A percentile compares a stretch with the other conserved stretches of the same genome.
Evolutionary conservation across 2,888 invertebrate species (phyloP).

Genomic region (Eubasilissa splendida): DNA sequence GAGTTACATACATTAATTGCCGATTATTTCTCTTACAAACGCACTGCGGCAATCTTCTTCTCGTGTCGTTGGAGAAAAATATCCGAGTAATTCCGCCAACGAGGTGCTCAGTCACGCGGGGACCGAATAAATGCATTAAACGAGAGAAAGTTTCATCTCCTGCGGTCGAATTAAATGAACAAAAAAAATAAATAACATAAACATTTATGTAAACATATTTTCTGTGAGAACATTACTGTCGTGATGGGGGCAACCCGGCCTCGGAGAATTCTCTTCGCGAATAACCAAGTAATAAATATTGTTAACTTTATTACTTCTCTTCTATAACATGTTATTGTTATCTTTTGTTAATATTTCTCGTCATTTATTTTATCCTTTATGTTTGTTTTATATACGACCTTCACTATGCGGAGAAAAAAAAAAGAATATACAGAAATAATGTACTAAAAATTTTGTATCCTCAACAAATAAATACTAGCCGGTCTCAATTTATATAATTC

Average conservation of each 20-base stretch:
- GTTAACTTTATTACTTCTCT: too few relatives aligned
- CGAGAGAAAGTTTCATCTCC: slow-evolving; percentile 22
- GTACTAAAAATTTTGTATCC: too few relatives aligned
- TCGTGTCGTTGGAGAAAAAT: slow-evolving; percentile 4
- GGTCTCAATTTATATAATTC: too few relatives aligned
- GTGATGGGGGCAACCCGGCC: slow-evolving; percentile 3
- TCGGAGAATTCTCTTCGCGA: not conserved
- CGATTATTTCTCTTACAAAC: not conserved
- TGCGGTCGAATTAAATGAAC: slow-evolving; percentile 27
- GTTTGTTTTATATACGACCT: too few relatives aligned
- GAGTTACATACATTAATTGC: not conserved
- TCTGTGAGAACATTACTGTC: slow-evolving; percentile 24
- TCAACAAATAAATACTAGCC: too few relatives aligned
- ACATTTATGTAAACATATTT: slow-evolving; percentile 25
- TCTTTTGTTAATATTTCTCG: too few relatives aligned
- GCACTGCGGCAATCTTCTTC: not conserved
- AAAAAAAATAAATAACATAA: slow-evolving; percentile 9
- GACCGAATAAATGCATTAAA: slow-evolving; percentile 11
- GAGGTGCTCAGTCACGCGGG: slow-evolving; percentile 29
- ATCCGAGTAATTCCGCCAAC: slow-evolving; percentile 2
- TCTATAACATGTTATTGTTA: too few relatives aligned
- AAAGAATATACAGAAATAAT: too few relatives aligned
- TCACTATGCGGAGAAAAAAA: too few relatives aligned
- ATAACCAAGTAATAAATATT: not conserved
- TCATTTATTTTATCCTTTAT: too few relatives aligned